Evolutionary conservation across 2,888 invertebrate genomes (phyloP).

Genomic region (Erynnis tages): DNA sequence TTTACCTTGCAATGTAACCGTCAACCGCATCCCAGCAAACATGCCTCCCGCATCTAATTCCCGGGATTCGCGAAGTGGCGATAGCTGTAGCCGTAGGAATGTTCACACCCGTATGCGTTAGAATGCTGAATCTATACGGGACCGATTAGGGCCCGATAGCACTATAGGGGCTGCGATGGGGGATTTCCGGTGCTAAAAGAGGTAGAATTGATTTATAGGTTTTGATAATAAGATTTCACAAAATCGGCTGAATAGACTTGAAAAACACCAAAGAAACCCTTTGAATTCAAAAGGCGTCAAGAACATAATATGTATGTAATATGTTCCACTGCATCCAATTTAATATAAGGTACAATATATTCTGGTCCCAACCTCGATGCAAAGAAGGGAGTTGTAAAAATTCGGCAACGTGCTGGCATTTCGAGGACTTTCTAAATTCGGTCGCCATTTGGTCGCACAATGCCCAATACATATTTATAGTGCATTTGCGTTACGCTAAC

Average conservation of each 20-base stretch:
- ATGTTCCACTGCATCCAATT: too few species aligned
- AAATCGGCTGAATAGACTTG: too few species aligned
- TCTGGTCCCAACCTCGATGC: constrained; percentile 7
- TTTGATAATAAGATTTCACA: too few species aligned
- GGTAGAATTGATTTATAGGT: too few species aligned
- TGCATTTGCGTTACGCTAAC: constrained; percentile 28
- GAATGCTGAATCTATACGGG: constrained; percentile 20
- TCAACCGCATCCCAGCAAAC: too few species aligned
- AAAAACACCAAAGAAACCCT: too few species aligned
- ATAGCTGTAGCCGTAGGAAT: constrained; percentile 16
- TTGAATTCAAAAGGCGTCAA: too few species aligned
- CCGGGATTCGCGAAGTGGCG: constrained; percentile 19
- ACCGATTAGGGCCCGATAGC: neutral
- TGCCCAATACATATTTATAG: constrained; percentile 38
- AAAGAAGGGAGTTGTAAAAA: constrained; percentile 33
- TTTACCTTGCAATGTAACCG: too few species aligned
- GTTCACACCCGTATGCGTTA: constrained; percentile 18
- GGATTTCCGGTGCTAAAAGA: neutral
- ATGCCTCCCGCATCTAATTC: constrained; percentile 19
- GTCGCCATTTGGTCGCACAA: constrained; percentile 29
- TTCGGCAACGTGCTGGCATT: constrained; percentile 28
- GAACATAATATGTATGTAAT: too few species aligned
- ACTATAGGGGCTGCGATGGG: neutral
- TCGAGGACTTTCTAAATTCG: constrained; percentile 37
- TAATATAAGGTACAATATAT: too few species aligned